Base-by-base conservation (phyloP, 2,113 vertebrate genomes). In the Archocentrus centrarchus region DNA sequence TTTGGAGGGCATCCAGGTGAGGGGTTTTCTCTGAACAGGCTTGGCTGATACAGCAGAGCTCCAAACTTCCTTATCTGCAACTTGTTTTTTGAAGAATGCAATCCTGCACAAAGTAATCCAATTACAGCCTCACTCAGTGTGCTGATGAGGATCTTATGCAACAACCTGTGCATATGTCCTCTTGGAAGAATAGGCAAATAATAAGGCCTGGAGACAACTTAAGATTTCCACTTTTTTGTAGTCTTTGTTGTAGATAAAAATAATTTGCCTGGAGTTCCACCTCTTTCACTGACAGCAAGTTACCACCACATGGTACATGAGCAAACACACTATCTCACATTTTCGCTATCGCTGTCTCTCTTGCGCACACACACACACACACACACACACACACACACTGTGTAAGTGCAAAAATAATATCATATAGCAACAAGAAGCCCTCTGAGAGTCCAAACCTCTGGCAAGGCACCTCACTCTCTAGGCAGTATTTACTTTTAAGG, bases 1-100 rank as follows among this genome's bases (percentile, higher is more conserved):
- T 87, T 78, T 96, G 96, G 81, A 97, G 97, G 39, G 95, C 94
- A 6, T 96, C 96, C 92, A 97, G 84, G 89, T 97, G 96, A 37
- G 97, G 96, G 81, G 93, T 94, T 14, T 15, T 5, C 17, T 77
- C 77, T 59, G 63, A 57, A 80, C 75, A 30, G 11, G 7, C n/a
- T 27, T 32, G 14, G 35, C 7, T 17, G 2, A 55, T 22, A 13
- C 24, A 3, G 75, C 77, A 20, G 37, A 50, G 15, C 17, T 59
- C 50, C 77, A 68, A 53, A 66, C 27, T 55, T 64, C 24, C 13
- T 53, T 55, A 14, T 57, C 59, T 88, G 59, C 88, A 87, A 91
- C 30, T 61, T 63, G 35, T 37, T 59, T 75, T 9, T 11, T 70
- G 60, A 17, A 77, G 76, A 86, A 7, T 57, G 32, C 4, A 11